Evolutionary conservation across 1,140 invertebrate species (phyloP).

Genomic region (Goniozus legneri): DNA sequence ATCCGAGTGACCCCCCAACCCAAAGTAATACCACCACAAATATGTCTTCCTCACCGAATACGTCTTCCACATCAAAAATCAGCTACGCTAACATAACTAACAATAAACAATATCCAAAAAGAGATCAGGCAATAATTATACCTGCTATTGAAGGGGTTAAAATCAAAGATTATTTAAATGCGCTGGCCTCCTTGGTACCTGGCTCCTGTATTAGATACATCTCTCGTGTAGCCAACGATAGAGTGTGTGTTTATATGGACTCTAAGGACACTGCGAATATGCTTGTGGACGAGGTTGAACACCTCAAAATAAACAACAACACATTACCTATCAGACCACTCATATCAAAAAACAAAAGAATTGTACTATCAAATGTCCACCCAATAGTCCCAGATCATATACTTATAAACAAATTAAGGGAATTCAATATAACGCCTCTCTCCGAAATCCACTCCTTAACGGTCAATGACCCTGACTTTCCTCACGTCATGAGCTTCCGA

Average conservation of each 20-base stretch:
- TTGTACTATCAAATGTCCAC: constrained; percentile 11
- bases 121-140: constrained; percentile 13
- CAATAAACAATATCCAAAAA: background rate
- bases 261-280: constrained; percentile 3
- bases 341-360: constrained; percentile 9
- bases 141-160: background rate
- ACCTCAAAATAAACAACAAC: background rate
- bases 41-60: constrained; percentile 24
- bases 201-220: constrained; percentile 1
- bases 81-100: background rate
- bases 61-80: background rate
- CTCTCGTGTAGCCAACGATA: constrained; percentile 4
- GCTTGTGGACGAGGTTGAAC: constrained; percentile 1
- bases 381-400: constrained; percentile 3
- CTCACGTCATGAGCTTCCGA: background rate
- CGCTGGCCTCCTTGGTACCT: background rate
- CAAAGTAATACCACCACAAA: constrained; percentile 10
- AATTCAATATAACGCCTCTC: constrained; percentile 1
- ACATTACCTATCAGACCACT: constrained; percentile 5
- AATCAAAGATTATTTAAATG: constrained; percentile 5
- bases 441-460: background rate
- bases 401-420: too few species aligned
- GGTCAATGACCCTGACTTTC: background rate
- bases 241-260: constrained; percentile 9
- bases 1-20: too few species aligned